phyloP scores from a whole-genome alignment of 1,140 invertebrate species.

The Listronotus oregonensis region DNA sequence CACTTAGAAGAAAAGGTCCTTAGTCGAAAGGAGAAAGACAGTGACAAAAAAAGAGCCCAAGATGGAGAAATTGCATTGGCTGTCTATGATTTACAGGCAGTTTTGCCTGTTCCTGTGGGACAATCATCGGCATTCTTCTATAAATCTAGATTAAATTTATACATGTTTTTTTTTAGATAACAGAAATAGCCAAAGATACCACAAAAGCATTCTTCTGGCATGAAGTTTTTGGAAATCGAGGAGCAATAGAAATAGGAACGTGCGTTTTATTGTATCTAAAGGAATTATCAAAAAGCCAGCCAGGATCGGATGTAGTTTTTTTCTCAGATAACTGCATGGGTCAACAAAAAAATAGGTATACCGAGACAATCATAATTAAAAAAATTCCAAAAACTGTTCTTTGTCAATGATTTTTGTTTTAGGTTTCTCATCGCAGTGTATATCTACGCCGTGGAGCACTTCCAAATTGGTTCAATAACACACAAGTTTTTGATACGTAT shows the following conservation, averaged over 20 bases:
- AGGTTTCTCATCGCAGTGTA: slow-evolving; percentile 39
- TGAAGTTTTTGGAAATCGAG: slow-evolving; percentile 55
- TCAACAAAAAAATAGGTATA: slow-evolving; percentile 54
- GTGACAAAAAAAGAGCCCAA: background rate
- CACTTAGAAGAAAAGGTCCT: background rate
- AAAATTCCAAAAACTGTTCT: background rate
- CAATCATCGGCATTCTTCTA: slow-evolving; percentile 45
- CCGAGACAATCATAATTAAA: background rate
- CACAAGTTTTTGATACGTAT: slow-evolving; percentile 53
- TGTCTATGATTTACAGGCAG: slow-evolving; percentile 49
- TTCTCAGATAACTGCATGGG: slow-evolving; percentile 52
- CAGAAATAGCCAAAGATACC: background rate
- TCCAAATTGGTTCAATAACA: slow-evolving; percentile 36
- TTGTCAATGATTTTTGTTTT: slow-evolving; percentile 19
- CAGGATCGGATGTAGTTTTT: slow-evolving; percentile 26
- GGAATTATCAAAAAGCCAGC: slow-evolving; percentile 35
- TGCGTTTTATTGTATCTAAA: slow-evolving; percentile 48
- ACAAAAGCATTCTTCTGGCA: background rate
- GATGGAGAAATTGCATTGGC: slow-evolving; percentile 21
- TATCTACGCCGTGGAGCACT: slow-evolving; percentile 38
- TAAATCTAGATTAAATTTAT: slow-evolving; percentile 52
- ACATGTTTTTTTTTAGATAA: background rate
- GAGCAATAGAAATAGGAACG: slow-evolving; percentile 55
- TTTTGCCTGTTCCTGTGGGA: slow-evolving; percentile 41
- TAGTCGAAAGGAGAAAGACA: background rate